phyloP scores from a whole-genome alignment of 1,140 invertebrate species.

The Drosophila lacertosa region DNA sequence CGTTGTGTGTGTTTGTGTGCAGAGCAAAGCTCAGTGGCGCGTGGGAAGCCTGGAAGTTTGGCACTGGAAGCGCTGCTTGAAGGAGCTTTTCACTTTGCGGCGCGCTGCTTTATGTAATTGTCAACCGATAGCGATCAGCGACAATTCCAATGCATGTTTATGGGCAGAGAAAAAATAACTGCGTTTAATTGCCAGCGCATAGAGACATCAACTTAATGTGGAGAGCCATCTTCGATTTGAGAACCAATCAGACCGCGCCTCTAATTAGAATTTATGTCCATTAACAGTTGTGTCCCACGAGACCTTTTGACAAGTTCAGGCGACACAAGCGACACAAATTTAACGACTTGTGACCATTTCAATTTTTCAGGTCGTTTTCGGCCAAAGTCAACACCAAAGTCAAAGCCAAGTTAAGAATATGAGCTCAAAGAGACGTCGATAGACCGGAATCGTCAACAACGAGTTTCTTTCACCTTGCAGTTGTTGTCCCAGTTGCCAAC shows the following conservation, averaged over 20 bases:
- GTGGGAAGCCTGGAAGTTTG: constrained; percentile 48
- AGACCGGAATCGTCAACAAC: constrained; percentile 66
- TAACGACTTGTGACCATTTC: constrained; percentile 56
- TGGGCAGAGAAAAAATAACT: constrained; percentile 25
- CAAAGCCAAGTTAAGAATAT: constrained; percentile 16
- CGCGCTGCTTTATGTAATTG: constrained; percentile 33
- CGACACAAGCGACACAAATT: constrained; percentile 41
- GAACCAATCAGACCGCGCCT: constrained; percentile 22
- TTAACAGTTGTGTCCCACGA: constrained; percentile 27
- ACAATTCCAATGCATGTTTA: constrained; percentile 34
- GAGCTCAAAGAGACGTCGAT: constrained; percentile 13
- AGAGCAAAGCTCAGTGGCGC: constrained; percentile 36
- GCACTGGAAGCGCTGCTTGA: constrained; percentile 2
- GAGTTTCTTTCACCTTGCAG: constrained; percentile 67
- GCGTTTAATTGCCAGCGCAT: constrained; percentile 22
- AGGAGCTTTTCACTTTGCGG: constrained; percentile 22
- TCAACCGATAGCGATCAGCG: constrained; percentile 35
- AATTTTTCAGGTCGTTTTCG: constrained; percentile 61
- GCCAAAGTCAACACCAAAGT: constrained; percentile 19
- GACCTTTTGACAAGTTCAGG: constrained; percentile 22
- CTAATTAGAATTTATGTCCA: constrained; percentile 64
- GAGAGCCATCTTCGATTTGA: too few relatives aligned
- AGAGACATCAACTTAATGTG: constrained; percentile 25
- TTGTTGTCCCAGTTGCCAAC: constrained; percentile 49
- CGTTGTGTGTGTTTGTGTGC: too few relatives aligned